phyloP scores from a whole-genome alignment of 2,888 invertebrate species.

The Myopa tessellatipennis region DNA sequence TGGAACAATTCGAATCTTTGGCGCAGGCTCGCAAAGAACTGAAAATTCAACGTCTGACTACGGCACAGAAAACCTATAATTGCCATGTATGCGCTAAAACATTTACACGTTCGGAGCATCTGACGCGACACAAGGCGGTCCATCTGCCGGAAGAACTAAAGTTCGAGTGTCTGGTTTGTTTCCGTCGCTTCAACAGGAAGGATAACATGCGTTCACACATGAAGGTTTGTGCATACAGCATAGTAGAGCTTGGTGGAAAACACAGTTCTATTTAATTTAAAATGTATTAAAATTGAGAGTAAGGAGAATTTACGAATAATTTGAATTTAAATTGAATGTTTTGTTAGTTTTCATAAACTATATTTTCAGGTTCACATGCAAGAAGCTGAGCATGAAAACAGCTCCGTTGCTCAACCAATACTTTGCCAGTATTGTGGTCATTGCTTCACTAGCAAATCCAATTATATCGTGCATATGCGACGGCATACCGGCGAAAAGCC shows the following conservation, averaged over 20 bases:
- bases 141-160: conserved; percentile 50
- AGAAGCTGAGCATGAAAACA: conserved; percentile 45
- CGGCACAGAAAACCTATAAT: conserved; percentile 42
- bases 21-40: conserved; percentile 48
- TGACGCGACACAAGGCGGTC: conserved; percentile 48
- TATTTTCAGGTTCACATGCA: conserved; percentile 45
- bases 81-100: conserved; percentile 47
- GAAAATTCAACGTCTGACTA: conserved; percentile 43
- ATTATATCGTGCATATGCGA: conserved; percentile 50
- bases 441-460: conserved; percentile 50
- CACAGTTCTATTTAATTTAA: too few relatives aligned
- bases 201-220: conserved; percentile 51
- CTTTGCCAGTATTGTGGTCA: conserved; percentile 50
- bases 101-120: conserved; percentile 48
- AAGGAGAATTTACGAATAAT: too few relatives aligned
- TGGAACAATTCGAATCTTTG: conserved; percentile 47
- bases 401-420: conserved; percentile 44
- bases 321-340: too few relatives aligned
- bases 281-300: not conserved
- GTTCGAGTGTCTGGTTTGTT: conserved; percentile 48
- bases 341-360: not conserved
- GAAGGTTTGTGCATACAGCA: conserved; percentile 34
- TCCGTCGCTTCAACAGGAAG: conserved; percentile 48
- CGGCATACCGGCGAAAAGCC: conserved; percentile 50
- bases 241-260: too few relatives aligned